Conservation (phyloP, 2,888 invertebrate species). For the Fragum fragum region DNA sequence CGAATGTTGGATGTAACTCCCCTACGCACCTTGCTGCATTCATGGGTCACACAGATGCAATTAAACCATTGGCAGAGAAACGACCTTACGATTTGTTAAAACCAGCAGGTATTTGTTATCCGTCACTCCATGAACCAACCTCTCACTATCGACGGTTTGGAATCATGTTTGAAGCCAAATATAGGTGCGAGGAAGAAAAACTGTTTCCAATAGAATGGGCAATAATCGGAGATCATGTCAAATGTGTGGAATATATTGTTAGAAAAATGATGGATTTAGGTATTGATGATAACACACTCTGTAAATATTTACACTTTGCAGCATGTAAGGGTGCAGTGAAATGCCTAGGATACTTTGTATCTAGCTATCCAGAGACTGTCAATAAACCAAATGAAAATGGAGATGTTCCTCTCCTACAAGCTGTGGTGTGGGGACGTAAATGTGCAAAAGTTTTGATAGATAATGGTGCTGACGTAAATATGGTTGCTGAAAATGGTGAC, state of each 20-base stretch:
- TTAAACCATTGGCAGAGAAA: constrained; percentile 90
- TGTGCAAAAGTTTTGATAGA: constrained; percentile 88
- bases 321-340: constrained; percentile 89
- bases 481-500: constrained; percentile 91
- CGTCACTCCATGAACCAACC: constrained; percentile 89
- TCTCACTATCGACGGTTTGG: constrained; percentile 73
- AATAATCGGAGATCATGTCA: constrained; percentile 81
- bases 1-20: constrained; percentile 91
- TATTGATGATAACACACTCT: constrained; percentile 35
- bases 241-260: constrained; percentile 77
- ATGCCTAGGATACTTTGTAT: constrained; percentile 82
- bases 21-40: constrained; percentile 92
- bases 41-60: constrained; percentile 91
- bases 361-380: constrained; percentile 76
- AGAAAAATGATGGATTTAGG: constrained; percentile 35
- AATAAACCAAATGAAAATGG: constrained; percentile 89
- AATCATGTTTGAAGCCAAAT: constrained; percentile 81
- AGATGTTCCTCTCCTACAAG: constrained; percentile 93
- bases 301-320: constrained; percentile 75
- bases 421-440: constrained; percentile 91
- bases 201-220: constrained; percentile 83
- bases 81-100: constrained; percentile 92
- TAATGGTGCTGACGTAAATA: constrained; percentile 91
- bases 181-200: constrained; percentile 81
- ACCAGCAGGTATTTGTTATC: constrained; percentile 91